Evolutionary conservation across 2,888 invertebrate species (phyloP).

Genomic region (Nephrocerus scutellatus): DNA sequence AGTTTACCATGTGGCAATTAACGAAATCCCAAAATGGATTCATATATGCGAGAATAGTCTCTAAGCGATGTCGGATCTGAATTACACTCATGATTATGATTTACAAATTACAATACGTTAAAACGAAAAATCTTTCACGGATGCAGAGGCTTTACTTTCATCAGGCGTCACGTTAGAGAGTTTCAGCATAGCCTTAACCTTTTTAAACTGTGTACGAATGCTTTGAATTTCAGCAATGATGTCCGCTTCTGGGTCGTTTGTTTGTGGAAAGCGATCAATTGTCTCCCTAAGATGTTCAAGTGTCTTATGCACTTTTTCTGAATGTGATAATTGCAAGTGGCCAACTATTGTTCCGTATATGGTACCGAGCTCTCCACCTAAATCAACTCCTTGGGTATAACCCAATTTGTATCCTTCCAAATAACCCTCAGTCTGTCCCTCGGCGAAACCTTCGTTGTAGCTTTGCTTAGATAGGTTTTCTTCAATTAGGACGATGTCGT

Average conservation of each 20-base stretch:
- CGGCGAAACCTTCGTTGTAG: conserved; percentile 61
- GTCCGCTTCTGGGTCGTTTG: conserved; percentile 60
- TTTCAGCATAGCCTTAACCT: conserved; percentile 56
- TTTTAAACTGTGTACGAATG: conserved; percentile 63
- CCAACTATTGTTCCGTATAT: conserved; percentile 58
- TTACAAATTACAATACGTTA: too few species aligned
- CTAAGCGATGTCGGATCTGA: conserved; percentile 46
- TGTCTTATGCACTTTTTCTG: conserved; percentile 53
- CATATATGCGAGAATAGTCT: conserved; percentile 53
- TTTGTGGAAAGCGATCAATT: conserved; percentile 58
- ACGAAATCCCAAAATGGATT: conserved; percentile 56
- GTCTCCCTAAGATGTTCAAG: conserved; percentile 54
- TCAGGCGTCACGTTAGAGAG: conserved; percentile 12
- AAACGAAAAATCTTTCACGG: conserved; percentile 20
- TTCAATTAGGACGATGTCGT: conserved; percentile 64
- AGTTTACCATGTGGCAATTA: conserved; percentile 74
- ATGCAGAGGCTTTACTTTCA: conserved; percentile 5
- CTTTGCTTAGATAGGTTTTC: conserved; percentile 57
- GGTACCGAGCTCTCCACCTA: conserved; percentile 72
- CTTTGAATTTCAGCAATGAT: conserved; percentile 56
- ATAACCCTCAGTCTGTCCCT: conserved; percentile 57
- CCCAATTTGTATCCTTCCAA: conserved; percentile 58
- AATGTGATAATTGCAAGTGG: conserved; percentile 46
- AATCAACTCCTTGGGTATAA: conserved; percentile 66
- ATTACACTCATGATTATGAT: conserved; percentile 11